A percentile compares a stretch with the other conserved stretches of the same genome.
These are phyloP conservation scores for Eulemur rubriventer DNA, from an alignment of 2,797 vertebrate genomes.

Conservation along the genomic window DNA sequence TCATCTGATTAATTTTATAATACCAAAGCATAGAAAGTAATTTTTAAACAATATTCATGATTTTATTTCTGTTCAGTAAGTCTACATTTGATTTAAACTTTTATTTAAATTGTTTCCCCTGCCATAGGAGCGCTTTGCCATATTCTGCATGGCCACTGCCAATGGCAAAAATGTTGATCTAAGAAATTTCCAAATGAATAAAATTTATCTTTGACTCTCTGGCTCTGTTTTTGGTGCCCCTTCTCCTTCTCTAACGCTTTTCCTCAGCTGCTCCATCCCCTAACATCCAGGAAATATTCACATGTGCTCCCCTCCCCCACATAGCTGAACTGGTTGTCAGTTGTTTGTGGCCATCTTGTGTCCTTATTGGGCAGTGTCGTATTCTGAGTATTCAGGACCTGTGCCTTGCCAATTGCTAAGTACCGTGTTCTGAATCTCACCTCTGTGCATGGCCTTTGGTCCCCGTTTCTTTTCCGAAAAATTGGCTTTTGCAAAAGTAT, in stretches of 20 bases:
- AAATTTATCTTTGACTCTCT: background rate
- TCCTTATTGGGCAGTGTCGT: background rate
- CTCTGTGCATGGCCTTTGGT: background rate
- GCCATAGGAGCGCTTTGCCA: background rate
- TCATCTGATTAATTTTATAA: background rate
- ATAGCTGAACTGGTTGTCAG: background rate
- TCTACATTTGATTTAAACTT: background rate
- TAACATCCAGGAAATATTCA: background rate
- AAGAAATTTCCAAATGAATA: background rate
- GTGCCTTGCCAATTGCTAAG: background rate
- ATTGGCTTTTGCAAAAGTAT: background rate
- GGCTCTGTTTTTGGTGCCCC: background rate
- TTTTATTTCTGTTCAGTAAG: background rate
- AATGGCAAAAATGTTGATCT: background rate
- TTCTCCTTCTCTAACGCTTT: background rate
- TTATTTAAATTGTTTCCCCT: background rate
- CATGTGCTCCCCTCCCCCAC: fast-evolving
- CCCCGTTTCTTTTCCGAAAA: background rate
- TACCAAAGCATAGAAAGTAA: background rate
- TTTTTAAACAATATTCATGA: background rate
- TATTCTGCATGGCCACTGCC: background rate
- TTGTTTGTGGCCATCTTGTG: background rate
- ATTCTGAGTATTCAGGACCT: background rate
- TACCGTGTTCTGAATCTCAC: background rate
- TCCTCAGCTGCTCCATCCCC: background rate